These are phyloP conservation scores for Melolontha melolontha DNA, from an alignment of 2,888 invertebrate genomes.

Conservation along the genomic window DNA sequence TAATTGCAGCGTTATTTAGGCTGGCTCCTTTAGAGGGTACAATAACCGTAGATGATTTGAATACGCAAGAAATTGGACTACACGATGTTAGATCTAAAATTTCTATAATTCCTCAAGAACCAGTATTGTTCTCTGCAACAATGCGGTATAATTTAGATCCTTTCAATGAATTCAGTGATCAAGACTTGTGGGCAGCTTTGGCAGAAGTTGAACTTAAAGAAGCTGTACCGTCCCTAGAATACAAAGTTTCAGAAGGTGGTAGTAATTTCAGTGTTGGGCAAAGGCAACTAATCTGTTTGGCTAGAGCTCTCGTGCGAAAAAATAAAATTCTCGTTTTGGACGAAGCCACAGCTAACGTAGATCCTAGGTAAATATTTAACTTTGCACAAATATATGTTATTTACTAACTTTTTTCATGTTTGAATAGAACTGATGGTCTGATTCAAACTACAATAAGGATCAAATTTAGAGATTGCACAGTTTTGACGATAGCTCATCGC, in stretches of 20 bases:
- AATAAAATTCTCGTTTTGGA: conserved; percentile 86
- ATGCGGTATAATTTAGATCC: conserved; percentile 88
- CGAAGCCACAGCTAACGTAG: conserved; percentile 93
- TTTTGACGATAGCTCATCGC: conserved; percentile 85
- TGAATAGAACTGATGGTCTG: conserved; percentile 80
- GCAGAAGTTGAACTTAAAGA: conserved; percentile 82
- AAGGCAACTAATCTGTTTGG: conserved; percentile 87
- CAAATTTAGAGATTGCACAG: conserved; percentile 81
- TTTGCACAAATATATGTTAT: background rate
- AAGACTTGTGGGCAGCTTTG: conserved; percentile 80
- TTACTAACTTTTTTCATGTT: conserved; percentile 16
- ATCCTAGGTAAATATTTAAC: conserved; percentile 73
- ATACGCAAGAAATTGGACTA: conserved; percentile 78
- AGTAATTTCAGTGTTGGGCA: conserved; percentile 90
- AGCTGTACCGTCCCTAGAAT: conserved; percentile 72
- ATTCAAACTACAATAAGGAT: conserved; percentile 81
- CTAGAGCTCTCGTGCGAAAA: conserved; percentile 84
- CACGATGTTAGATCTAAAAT: conserved; percentile 83
- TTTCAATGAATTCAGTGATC: conserved; percentile 78
- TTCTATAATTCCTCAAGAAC: conserved; percentile 74
- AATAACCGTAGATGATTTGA: conserved; percentile 81
- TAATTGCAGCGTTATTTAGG: conserved; percentile 86
- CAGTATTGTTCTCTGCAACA: conserved; percentile 77
- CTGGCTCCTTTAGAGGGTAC: conserved; percentile 81
- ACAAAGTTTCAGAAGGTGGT: conserved; percentile 81